Percentiles rank a stretch among this genome's conserved stretches.
Evolutionary conservation across 2,113 vertebrate species (phyloP).

Genomic region (Myrmecophaga tridactyla): DNA sequence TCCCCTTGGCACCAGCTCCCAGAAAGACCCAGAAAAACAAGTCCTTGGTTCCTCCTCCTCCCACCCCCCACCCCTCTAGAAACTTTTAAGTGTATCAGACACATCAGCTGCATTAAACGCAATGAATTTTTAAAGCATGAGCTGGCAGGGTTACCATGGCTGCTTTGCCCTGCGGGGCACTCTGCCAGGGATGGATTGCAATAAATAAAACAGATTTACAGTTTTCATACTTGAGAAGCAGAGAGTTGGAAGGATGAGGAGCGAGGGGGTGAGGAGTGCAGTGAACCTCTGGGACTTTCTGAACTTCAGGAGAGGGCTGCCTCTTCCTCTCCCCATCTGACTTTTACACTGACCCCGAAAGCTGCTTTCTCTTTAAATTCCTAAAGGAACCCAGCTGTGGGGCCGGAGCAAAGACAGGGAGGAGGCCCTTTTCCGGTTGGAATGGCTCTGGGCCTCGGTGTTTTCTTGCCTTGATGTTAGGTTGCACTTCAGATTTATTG

Average conservation of each 20-base stretch:
- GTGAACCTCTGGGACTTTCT: background rate
- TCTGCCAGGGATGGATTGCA: slow-evolving; percentile 70
- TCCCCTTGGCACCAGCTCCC: background rate
- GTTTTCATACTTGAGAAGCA: slow-evolving; percentile 61
- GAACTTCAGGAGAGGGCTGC: background rate
- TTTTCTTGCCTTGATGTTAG: background rate
- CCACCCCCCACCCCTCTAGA: background rate
- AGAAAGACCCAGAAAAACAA: slow-evolving; percentile 62
- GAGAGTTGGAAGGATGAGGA: slow-evolving; percentile 1
- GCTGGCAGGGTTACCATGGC: slow-evolving; percentile 80
- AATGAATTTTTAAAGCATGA: slow-evolving; percentile 75
- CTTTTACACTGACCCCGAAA: slow-evolving; percentile 37
- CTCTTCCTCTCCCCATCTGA: background rate
- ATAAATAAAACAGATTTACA: slow-evolving; percentile 71
- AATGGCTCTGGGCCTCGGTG: background rate
- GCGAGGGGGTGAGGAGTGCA: background rate
- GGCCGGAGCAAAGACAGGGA: background rate
- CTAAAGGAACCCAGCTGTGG: slow-evolving; percentile 73
- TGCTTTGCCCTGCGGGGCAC: slow-evolving; percentile 74
- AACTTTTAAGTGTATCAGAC: slow-evolving; percentile 64
- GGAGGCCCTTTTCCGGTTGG: background rate
- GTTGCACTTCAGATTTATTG: background rate
- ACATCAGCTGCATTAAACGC: slow-evolving; percentile 56
- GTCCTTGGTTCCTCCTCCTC: background rate
- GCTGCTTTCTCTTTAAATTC: slow-evolving; percentile 75